Percentiles rank a stretch among this genome's conserved stretches.
Evolutionary conservation across 1,140 invertebrate species (phyloP).

Genomic region (Zaprionus inermis): DNA sequence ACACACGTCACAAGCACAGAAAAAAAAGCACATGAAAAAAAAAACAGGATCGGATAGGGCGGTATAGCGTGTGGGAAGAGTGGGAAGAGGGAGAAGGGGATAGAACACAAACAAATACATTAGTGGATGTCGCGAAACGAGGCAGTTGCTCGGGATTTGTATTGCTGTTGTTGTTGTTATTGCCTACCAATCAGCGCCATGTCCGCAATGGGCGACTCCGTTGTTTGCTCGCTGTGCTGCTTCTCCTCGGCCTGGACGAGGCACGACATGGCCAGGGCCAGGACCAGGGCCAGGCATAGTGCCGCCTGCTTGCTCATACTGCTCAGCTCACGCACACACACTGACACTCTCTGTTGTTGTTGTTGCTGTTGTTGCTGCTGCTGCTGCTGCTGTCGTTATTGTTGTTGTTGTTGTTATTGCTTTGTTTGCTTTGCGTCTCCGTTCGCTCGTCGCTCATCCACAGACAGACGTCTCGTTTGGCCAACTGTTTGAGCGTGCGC

Average conservation of each 20-base stretch:
- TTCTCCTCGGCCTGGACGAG: slow-evolving; percentile 33
- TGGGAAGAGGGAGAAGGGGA: background rate
- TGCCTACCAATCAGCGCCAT: slow-evolving; percentile 81
- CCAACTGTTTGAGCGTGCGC: slow-evolving; percentile 79
- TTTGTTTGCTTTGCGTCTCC: slow-evolving; percentile 22
- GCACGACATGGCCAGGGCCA: slow-evolving; percentile 28
- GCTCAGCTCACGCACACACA: slow-evolving; percentile 14
- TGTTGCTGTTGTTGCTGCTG: slow-evolving; percentile 8
- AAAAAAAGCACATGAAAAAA: slow-evolving; percentile 51
- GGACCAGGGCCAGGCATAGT: slow-evolving; percentile 48
- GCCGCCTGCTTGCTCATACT: slow-evolving; percentile 61
- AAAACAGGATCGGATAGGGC: too few species aligned
- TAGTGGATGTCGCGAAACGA: slow-evolving; percentile 5
- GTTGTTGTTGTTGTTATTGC: slow-evolving; percentile 18
- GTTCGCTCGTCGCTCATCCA: slow-evolving; percentile 62
- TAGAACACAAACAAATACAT: slow-evolving; percentile 36
- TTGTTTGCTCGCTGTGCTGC: slow-evolving; percentile 63
- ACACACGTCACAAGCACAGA: slow-evolving; percentile 34
- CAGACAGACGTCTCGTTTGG: slow-evolving; percentile 73
- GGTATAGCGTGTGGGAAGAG: too few species aligned
- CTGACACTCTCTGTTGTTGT: slow-evolving; percentile 1
- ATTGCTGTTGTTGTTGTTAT: background rate
- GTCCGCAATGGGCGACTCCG: slow-evolving; percentile 77
- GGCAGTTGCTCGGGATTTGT: slow-evolving; percentile 2
- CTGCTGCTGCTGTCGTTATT: slow-evolving; percentile 1